phyloP scores from a whole-genome alignment of 2,113 vertebrate genomes.

The Nesoenas mayeri region DNA sequence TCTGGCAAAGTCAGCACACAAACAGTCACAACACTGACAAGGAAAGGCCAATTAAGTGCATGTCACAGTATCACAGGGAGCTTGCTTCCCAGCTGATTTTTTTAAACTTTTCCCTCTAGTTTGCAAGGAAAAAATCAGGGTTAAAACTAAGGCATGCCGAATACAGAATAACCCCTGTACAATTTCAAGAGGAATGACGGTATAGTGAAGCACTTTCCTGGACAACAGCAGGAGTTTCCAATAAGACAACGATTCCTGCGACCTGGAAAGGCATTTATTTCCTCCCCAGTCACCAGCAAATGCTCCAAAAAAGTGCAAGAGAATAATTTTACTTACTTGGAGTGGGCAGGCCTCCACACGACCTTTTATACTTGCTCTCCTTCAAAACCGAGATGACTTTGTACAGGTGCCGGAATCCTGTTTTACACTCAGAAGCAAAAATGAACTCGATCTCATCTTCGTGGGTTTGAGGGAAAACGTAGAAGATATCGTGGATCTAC shows the following conservation, averaged over 20 bases:
- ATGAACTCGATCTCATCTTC: constrained; percentile 84
- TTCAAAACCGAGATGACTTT: constrained; percentile 76
- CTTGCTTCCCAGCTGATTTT: not conserved
- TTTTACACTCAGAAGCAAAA: constrained; percentile 85
- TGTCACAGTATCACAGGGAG: not conserved
- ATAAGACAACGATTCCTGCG: not conserved
- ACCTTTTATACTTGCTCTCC: constrained; percentile 79
- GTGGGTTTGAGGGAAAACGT: constrained; percentile 80
- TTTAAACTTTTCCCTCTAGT: not conserved
- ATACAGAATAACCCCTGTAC: not conserved
- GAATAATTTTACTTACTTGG: constrained; percentile 65
- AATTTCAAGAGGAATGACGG: not conserved
- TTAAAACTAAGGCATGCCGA: not conserved
- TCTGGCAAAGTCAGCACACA: not conserved
- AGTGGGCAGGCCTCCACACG: constrained; percentile 73
- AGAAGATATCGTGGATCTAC: constrained; percentile 84
- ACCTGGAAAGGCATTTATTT: not conserved
- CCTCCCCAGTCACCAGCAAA: not conserved
- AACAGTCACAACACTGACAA: not conserved
- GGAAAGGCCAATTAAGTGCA: not conserved
- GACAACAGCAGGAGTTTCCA: not conserved
- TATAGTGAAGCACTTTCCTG: not conserved
- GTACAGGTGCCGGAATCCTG: constrained; percentile 83
- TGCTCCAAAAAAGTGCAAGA: not conserved
- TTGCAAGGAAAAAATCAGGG: not conserved